Percentiles rank a stretch among this genome's conserved stretches.
These are phyloP conservation scores for Scylla paramamosain DNA, from an alignment of 1,140 invertebrate genomes.

Conservation along the genomic window DNA sequence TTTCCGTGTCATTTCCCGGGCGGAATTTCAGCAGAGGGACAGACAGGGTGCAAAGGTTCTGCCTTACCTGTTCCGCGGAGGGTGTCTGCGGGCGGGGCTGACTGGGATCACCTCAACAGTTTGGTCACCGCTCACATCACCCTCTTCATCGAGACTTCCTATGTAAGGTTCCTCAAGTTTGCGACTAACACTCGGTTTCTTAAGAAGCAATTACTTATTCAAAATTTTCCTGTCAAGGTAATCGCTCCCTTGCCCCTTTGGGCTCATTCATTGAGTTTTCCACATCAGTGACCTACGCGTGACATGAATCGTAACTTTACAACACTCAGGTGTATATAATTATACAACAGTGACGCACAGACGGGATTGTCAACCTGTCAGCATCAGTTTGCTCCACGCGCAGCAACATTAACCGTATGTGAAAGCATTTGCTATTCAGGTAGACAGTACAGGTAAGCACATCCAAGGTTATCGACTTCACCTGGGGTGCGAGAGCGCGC, in stretches of 20 bases:
- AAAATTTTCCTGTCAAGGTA: neutral
- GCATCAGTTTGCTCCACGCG: neutral
- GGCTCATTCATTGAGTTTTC: neutral
- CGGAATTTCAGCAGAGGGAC: neutral
- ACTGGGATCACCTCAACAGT: neutral
- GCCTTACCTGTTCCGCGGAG: neutral
- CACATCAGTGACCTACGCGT: neutral
- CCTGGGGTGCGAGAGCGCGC: constrained; percentile 19
- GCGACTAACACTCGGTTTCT: neutral
- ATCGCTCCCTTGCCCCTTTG: neutral
- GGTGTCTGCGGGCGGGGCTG: neutral
- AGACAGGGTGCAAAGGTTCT: neutral
- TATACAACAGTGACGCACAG: neutral
- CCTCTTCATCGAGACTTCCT: neutral
- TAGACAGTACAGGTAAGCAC: neutral
- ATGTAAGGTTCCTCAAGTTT: neutral
- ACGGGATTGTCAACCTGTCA: neutral
- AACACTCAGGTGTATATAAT: neutral
- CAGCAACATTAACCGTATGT: neutral
- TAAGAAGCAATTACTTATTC: neutral
- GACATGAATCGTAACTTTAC: neutral
- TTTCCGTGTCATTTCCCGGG: neutral
- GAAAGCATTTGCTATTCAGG: neutral
- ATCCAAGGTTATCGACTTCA: constrained; percentile 45
- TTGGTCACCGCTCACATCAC: neutral